Base-by-base conservation (phyloP, 2,797 vertebrate genomes). In the Nannoperca obscura region DNA sequence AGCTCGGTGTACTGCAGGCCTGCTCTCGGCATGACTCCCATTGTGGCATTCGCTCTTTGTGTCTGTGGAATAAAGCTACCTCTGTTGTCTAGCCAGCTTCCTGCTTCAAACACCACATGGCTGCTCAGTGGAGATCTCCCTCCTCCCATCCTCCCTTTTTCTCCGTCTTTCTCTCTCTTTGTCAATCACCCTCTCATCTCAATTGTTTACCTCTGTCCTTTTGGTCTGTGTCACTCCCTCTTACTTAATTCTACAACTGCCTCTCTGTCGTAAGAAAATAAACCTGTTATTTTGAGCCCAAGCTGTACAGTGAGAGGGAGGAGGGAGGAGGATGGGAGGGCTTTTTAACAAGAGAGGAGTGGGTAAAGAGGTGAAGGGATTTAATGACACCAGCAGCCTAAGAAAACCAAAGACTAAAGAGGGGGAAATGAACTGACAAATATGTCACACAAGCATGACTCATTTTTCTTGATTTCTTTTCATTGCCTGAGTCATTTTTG, bases 1-100 rank as follows among this genome's bases (percentile, higher is more conserved):
- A 55, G 73, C 83, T 82, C 66, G 52, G 92, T 95, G 95, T 95
- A 93, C 92, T 17, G 76, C 78, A 49, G 84, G 87, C 91, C 88
- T 58, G 83, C 93, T 96, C 95, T 91, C 96, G 91, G 94, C 94
- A 87, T 86, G 92, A 94, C 93, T 93, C 92, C 90, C 92, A 93
- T 91, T 92, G 95, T 96, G 91, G 88, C 82, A 89, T 85, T 92
- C 80, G 77, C 72, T 93, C 88, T 92, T 95, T 95, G 94, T 95
- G 94, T 94, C 92, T 88, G 88, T 59, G 86, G 92, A 90, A 94
- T 94, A 94, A 95, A 93, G 93, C 94, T 78, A 88, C 89, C 92
- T 95, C 93, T 95, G 94, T 96, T 95, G 94, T 95, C 95, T 94
- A 82, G 95, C 94, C 95, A 96, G 92, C 90, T 95, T 95, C 94